Base-by-base conservation (phyloP, 2,797 vertebrate genomes). In the Pampus argenteus region DNA sequence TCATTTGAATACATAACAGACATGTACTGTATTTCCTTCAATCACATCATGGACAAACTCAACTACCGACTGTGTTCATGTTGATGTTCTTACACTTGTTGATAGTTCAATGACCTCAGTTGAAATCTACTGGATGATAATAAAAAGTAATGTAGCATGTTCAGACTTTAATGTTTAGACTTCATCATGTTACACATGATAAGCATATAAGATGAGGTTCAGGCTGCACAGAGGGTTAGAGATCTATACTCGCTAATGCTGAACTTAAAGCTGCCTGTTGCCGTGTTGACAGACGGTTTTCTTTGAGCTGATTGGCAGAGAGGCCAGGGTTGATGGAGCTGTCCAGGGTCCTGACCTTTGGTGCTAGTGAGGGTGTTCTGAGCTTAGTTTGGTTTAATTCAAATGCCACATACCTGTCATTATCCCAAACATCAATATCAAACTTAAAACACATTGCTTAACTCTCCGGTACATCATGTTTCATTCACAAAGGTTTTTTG, bases 291-390 rank as follows among this genome's bases (percentile, higher is more conserved):
- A 74, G 77, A 47, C 56, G 56, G 26, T 72, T 82, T 83, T 76
- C 78, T 50, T 66, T 63, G 58, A 78, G 74, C 76, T 69, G 80
- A 88, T 86, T 86, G 82, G 71, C 50, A 49, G 64, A 56, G 70
- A 61, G 70, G 51, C 38, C 29, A 6, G 45, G 15, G 55, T 66
- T 66, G 74, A 74, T 59, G 69, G 84, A 83, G 82, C 86, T 84
- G 81, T 86, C 84, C 78, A 67, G 65, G 88, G 88, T 86, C 74
- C 76, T 89, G 90, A 88, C 79, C 91, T 88, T 61, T 79, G 66
- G 26, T 86, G 63, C 67, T 55, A 59, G 7, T 40, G 68, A 71
- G 58, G 36, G 34, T 78, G n/a, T 57, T 73, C 68, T 81, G 61
- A 67, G 74, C 55, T 31, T 26, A n/a, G 45, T 50, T 69, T 20